Percentiles rank a stretch among this genome's conserved stretches.
phyloP scores from a whole-genome alignment of 2,888 invertebrate species.

The Cheilosia pagana region DNA sequence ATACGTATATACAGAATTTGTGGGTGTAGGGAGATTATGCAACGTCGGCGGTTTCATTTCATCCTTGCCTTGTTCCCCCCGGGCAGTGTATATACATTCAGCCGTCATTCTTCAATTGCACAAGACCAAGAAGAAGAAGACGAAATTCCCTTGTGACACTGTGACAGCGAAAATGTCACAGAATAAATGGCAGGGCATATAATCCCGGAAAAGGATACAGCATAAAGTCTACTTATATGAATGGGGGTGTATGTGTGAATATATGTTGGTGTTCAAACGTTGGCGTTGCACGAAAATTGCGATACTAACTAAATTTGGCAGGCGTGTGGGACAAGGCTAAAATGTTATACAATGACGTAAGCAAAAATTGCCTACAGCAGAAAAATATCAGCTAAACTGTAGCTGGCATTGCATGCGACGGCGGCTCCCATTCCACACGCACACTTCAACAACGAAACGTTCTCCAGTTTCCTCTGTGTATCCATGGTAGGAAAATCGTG shows the following conservation, averaged over 20 bases:
- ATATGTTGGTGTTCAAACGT: slow-evolving; percentile 51
- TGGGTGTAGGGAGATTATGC: slow-evolving; percentile 56
- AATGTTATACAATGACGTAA: slow-evolving; percentile 68
- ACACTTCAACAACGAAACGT: slow-evolving; percentile 26
- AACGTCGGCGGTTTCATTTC: slow-evolving; percentile 61
- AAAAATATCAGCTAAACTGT: slow-evolving; percentile 58
- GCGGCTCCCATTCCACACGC: slow-evolving; percentile 53
- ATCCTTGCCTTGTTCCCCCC: slow-evolving; percentile 38
- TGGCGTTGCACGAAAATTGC: slow-evolving; percentile 70
- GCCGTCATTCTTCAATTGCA: slow-evolving; percentile 72
- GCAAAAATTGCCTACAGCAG: slow-evolving; percentile 65
- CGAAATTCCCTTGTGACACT: slow-evolving; percentile 69
- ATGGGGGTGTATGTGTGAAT: neutral
- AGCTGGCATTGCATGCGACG: slow-evolving; percentile 68
- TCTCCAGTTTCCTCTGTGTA: slow-evolving; percentile 65
- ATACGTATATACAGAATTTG: neutral
- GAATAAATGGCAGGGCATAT: slow-evolving; percentile 52
- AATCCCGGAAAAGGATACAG: slow-evolving; percentile 60
- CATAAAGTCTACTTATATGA: slow-evolving; percentile 45
- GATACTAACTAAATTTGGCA: slow-evolving; percentile 42
- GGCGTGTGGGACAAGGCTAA: slow-evolving; percentile 1
- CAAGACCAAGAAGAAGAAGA: slow-evolving; percentile 64
- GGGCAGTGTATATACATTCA: slow-evolving; percentile 18
- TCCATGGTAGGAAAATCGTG: slow-evolving; percentile 11
- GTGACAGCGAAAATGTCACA: slow-evolving; percentile 69